phyloP scores from a whole-genome alignment of 2,888 invertebrate genomes.

The Seira sanloemensis region DNA sequence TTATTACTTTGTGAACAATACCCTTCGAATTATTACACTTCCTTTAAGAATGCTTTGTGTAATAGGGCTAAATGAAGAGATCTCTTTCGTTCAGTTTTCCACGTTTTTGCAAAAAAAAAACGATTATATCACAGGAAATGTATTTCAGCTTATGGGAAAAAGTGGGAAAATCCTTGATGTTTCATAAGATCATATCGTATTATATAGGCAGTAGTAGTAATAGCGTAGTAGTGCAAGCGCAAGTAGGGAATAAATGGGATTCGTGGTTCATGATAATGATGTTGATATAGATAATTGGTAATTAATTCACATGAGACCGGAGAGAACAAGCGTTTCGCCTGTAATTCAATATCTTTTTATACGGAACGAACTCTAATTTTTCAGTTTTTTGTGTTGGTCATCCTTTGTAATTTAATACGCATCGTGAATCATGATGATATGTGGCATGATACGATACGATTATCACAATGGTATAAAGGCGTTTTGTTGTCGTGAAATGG shows the following conservation, averaged over 20 bases:
- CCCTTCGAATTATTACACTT: no score
- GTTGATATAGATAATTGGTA: not conserved
- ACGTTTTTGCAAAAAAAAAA: no score
- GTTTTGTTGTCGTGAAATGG: not conserved
- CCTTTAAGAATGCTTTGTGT: no score
- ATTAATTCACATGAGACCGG: constrained; percentile 30
- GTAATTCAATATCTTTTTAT: not conserved
- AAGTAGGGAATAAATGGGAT: not conserved
- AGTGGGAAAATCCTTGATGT: constrained; percentile 2
- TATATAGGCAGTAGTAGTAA: no score
- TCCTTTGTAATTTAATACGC: not conserved
- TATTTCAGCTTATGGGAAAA: no score
- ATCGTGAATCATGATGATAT: not conserved
- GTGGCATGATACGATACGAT: not conserved
- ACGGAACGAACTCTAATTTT: not conserved
- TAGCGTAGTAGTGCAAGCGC: no score
- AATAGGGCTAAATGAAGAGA: no score
- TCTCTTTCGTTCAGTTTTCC: no score
- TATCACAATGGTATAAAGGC: not conserved
- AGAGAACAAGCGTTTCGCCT: not conserved
- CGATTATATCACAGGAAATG: no score
- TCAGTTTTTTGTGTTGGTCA: not conserved
- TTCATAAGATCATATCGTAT: not conserved
- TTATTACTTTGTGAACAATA: not conserved
- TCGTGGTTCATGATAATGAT: not conserved